phyloP scores from a whole-genome alignment of 2,888 invertebrate genomes.

The Heliconius ethilla region DNA sequence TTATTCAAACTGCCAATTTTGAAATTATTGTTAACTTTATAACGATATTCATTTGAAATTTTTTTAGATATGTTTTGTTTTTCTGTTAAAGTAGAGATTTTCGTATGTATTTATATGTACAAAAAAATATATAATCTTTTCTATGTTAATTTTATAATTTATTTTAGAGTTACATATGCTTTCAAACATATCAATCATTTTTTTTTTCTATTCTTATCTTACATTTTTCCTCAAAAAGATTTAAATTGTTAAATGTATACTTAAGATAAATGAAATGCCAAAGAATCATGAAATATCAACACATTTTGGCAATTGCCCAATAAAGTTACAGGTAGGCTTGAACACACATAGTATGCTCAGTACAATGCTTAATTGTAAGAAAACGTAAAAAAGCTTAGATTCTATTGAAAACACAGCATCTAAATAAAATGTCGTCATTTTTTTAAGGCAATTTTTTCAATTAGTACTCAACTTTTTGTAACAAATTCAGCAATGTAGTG shows the following conservation, averaged over 20 bases:
- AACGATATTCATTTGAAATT: not conserved
- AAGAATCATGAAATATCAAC: slow-evolving; percentile 17
- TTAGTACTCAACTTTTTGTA: not conserved
- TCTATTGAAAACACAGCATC: not conserved
- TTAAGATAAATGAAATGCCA: not conserved
- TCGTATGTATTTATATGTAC: not conserved
- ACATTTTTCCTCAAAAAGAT: not conserved
- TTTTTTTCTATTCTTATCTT: no score
- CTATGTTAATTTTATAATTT: not conserved
- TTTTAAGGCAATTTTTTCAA: no score
- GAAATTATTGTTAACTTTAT: not conserved
- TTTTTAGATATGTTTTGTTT: not conserved
- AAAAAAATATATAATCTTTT: not conserved
- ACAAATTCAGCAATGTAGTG: not conserved
- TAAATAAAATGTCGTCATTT: not conserved
- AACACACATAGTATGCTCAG: not conserved
- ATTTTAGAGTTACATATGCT: not conserved
- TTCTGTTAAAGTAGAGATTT: not conserved
- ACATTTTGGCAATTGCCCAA: slow-evolving; percentile 34
- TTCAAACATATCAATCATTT: not conserved
- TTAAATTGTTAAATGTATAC: not conserved
- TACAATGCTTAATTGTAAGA: not conserved
- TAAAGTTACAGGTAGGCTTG: slow-evolving; percentile 23
- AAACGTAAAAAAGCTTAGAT: not conserved
- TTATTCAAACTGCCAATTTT: slow-evolving; percentile 24